A percentile compares a stretch with the other conserved stretches of the same genome.
Evolutionary conservation across 2,888 invertebrate genomes (phyloP).

Genomic region (Loripinus fragilis): DNA sequence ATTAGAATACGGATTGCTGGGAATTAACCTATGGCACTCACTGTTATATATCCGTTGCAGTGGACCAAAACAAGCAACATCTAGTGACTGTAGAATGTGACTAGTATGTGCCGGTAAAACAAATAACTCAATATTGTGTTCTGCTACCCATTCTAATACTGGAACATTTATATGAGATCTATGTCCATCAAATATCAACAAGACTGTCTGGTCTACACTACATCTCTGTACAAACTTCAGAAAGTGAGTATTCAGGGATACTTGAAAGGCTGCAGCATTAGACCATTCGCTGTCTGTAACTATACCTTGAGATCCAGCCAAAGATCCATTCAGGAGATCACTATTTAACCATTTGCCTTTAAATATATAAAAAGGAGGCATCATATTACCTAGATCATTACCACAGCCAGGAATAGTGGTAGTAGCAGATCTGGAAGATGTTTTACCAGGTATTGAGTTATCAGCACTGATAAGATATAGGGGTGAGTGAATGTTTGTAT

Average conservation of each 20-base stretch:
- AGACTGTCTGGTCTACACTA: too few species aligned
- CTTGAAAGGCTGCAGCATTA: not conserved
- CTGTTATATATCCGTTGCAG: not conserved
- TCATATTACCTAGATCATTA: too few species aligned
- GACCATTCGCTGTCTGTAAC: not conserved
- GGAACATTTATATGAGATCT: too few species aligned
- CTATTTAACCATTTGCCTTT: not conserved
- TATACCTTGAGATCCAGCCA: too few species aligned
- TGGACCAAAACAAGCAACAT: too few species aligned
- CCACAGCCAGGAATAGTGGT: not conserved
- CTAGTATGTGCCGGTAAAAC: too few species aligned
- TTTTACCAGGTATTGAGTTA: not conserved
- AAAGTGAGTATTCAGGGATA: not conserved
- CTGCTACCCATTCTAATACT: too few species aligned
- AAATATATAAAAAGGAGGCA: not conserved
- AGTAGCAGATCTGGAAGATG: not conserved
- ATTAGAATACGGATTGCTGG: not conserved
- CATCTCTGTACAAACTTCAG: not conserved
- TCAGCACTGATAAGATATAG: conserved; percentile 5
- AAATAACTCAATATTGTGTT: too few species aligned
- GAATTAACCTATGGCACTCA: not conserved
- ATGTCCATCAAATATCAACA: too few species aligned
- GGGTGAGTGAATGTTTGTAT: not conserved
- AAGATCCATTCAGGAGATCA: too few species aligned
- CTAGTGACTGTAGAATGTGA: too few species aligned